Base-by-base conservation (phyloP, 2,113 vertebrate genomes). In the Gadus chalcogrammus region DNA sequence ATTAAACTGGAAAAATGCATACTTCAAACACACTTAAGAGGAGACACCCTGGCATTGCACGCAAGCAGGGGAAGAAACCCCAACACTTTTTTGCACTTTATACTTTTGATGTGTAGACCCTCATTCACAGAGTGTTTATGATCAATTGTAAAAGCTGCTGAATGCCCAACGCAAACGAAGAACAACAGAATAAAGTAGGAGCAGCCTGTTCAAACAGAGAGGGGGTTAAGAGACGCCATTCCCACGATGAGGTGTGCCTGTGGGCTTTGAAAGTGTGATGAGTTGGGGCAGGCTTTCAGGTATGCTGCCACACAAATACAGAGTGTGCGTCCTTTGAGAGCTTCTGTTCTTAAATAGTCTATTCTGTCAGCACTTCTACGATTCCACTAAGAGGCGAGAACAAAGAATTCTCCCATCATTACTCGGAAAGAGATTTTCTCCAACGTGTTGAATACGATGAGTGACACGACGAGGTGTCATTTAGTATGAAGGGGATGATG, bases 241-340 rank as follows among this genome's bases (percentile, higher is more conserved):
- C 88, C 88, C 91, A 88, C 82, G 86, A 79, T 77, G 67, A 88
- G 88, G 88, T 83, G 88, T 82, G 86, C 77, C 88, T 69, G 70
- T 64, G 1, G 61, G 79, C 83, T 89, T 83, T 85, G 66, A 85
- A 76, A 79, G 81, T 79, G 58, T 78, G 79, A 90, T 91, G 88
- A 91, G 87, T 90, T 88, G 87, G 78, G 76, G 78, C 87, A 85
- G 77, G 86, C 76, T 80, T 75, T 62, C 35, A 31, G 74, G 31
- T 80, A 66, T 84, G 85, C 83, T 83, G 72, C 82, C 75, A 80
- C 78, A 79, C 83, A 84, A 72, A 79, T 76, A 80, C 82, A 87
- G 75, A 77, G 73, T 3, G 76, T 80, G 80, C 83, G 83, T 87
- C 76, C 73, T 87, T 78, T 42, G 67, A 81, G 84, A 87, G 80